Evolutionary conservation across 2,888 invertebrate genomes (phyloP).

Genomic region (Heliconius sara): DNA sequence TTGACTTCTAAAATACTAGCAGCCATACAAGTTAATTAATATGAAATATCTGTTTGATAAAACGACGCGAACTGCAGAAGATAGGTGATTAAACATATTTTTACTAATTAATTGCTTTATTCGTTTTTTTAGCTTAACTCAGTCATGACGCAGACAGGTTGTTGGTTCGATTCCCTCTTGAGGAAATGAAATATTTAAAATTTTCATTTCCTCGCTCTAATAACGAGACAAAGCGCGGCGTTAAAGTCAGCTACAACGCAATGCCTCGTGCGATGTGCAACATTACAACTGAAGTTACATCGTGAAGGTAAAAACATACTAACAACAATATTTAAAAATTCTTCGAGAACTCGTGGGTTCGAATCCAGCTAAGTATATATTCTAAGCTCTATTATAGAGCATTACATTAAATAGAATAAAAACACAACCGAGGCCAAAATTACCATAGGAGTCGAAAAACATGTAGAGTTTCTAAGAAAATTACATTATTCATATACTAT

Average conservation of each 20-base stretch:
- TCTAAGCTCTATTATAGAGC: neutral
- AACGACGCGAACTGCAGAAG: constrained; percentile 39
- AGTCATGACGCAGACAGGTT: too few species aligned
- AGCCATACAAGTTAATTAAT: constrained; percentile 32
- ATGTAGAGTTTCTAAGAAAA: neutral
- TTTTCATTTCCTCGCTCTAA: too few species aligned
- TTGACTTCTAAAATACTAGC: constrained; percentile 17
- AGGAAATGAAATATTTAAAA: too few species aligned
- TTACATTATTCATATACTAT: constrained; percentile 22
- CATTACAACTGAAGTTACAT: too few species aligned
- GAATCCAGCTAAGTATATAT: neutral
- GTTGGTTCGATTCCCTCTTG: too few species aligned
- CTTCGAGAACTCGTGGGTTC: neutral
- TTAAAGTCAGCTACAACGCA: too few species aligned
- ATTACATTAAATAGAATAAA: neutral
- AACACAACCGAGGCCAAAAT: neutral
- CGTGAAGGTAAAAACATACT: too few species aligned
- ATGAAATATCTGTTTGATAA: constrained; percentile 37
- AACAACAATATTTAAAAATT: neutral
- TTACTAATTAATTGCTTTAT: constrained; percentile 39
- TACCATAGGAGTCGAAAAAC: neutral
- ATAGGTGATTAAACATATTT: constrained; percentile 40
- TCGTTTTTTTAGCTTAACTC: neutral
- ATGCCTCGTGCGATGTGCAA: too few species aligned
- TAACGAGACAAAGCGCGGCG: too few species aligned